Percentiles rank a stretch among this genome's conserved stretches.
phyloP scores from a whole-genome alignment of 2,113 vertebrate species.

The Elachura formosa region DNA sequence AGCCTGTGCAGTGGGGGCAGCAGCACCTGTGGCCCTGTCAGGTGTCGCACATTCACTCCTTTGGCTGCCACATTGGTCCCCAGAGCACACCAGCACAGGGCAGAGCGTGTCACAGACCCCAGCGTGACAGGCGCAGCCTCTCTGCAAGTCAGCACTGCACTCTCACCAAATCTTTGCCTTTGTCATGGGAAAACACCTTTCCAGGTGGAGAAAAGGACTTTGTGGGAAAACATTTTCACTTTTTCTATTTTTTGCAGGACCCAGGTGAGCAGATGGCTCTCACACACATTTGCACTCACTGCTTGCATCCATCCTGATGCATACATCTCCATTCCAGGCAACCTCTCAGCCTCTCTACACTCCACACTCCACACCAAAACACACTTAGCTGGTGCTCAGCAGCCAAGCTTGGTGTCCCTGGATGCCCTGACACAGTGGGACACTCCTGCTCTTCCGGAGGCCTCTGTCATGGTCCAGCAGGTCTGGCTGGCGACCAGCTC shows the following conservation, averaged over 20 bases:
- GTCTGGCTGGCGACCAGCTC: not conserved
- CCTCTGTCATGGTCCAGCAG: not conserved
- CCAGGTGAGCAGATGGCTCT: not conserved
- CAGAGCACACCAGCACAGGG: not conserved
- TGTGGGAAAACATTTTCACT: not conserved
- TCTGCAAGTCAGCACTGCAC: not conserved
- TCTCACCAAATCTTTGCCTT: not conserved
- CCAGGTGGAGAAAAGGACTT: not conserved
- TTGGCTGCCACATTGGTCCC: not conserved
- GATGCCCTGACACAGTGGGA: not conserved
- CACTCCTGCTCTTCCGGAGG: accelerated
- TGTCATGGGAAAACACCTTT: not conserved
- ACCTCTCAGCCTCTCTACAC: not conserved
- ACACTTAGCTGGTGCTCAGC: not conserved
- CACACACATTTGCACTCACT: not conserved
- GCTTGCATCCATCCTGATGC: not conserved
- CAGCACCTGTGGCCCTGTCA: not conserved
- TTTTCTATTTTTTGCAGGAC: not conserved
- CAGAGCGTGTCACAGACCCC: not conserved
- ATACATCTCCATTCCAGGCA: not conserved
- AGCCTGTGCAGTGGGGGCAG: not conserved
- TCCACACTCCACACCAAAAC: not conserved
- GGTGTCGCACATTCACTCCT: not conserved
- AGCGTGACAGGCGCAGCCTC: accelerated
- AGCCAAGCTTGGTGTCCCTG: not conserved